A percentile compares a stretch with the other conserved stretches of the same genome.
These are phyloP conservation scores for Sebastes itinus DNA, from an alignment of 2,797 vertebrate genomes.

Conservation along the genomic window DNA sequence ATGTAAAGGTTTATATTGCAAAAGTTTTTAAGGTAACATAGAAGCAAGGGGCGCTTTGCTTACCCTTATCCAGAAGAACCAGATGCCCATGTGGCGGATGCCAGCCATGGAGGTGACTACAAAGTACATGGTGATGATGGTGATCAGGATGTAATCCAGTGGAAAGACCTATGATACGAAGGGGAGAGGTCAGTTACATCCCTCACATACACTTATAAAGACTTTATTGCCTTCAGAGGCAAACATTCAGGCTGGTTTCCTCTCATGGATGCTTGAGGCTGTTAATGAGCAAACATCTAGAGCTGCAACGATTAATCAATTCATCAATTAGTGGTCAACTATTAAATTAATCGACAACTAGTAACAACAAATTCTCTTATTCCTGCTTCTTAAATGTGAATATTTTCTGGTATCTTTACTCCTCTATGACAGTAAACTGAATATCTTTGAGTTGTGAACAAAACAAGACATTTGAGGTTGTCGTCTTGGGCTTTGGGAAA, in stretches of 20 bases:
- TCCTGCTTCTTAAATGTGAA: too few relatives aligned
- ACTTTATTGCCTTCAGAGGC: conserved; percentile 3
- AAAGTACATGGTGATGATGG: conserved; percentile 96
- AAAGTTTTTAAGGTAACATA: background rate
- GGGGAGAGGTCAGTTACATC: conserved; percentile 20
- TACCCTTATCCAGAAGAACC: conserved; percentile 99
- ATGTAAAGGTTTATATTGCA: background rate
- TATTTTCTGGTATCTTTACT: too few relatives aligned
- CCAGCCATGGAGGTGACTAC: conserved; percentile 99
- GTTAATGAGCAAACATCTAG: conserved; percentile 2
- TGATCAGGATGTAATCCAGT: conserved; percentile 97
- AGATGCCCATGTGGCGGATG: conserved; percentile 98
- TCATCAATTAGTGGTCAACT: too few relatives aligned
- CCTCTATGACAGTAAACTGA: too few relatives aligned
- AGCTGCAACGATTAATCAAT: too few relatives aligned
- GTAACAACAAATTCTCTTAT: too few relatives aligned
- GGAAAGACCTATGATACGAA: conserved; percentile 90
- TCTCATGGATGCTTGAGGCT: conserved; percentile 1
- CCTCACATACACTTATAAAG: background rate
- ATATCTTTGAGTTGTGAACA: too few relatives aligned
- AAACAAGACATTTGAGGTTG: too few relatives aligned
- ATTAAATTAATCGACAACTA: background rate
- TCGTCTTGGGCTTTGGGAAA: too few relatives aligned
- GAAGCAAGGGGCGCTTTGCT: conserved; percentile 16
- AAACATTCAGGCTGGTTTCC: conserved; percentile 2